Evolutionary conservation across 2,797 vertebrate genomes (phyloP).

Genomic region (Triplophysa yarkandensis): DNA sequence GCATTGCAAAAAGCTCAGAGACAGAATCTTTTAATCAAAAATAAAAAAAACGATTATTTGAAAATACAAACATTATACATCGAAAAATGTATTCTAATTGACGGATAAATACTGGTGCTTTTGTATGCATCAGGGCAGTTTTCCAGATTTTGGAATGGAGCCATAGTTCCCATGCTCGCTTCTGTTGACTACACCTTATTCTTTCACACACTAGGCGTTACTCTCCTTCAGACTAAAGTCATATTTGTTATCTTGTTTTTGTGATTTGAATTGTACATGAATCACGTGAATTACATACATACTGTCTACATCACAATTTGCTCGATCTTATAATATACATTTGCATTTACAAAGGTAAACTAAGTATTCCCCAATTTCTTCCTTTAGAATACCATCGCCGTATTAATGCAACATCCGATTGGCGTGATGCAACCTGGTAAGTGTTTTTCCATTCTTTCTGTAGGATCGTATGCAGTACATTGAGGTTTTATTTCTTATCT

Average conservation of each 20-base stretch:
- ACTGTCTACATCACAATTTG: no score
- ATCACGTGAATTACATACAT: no score
- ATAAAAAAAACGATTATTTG: no score
- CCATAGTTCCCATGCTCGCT: background rate
- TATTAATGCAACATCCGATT: constrained; percentile 43
- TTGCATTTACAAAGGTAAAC: no score
- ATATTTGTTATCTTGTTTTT: background rate
- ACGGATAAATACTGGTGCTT: background rate
- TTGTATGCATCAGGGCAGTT: background rate
- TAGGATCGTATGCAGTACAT: background rate
- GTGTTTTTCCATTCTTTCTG: background rate
- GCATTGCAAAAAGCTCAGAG: background rate
- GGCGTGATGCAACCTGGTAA: constrained; percentile 41
- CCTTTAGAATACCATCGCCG: constrained; percentile 49
- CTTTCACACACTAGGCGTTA: background rate
- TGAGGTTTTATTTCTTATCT: background rate
- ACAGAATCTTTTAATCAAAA: no score
- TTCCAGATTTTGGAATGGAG: background rate
- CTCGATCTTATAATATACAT: no score
- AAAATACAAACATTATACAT: no score
- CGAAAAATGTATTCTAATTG: no score
- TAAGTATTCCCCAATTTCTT: background rate
- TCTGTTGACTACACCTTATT: background rate
- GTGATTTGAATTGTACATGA: background rate
- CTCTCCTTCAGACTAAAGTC: background rate